Evolutionary conservation across 2,888 invertebrate genomes (phyloP).

Genomic region (Acheta domesticus): DNA sequence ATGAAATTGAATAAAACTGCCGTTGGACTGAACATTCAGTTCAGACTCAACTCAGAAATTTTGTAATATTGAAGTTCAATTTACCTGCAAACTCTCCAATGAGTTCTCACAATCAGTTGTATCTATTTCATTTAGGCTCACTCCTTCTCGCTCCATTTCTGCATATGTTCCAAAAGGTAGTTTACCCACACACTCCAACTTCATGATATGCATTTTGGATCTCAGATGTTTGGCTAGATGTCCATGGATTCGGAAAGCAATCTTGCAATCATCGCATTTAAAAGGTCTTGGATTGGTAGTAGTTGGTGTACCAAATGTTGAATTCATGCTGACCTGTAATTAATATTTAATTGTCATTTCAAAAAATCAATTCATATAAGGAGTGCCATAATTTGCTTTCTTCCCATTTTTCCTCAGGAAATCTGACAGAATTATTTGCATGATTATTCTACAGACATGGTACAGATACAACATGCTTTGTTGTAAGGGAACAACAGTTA

Average conservation of each 20-base stretch:
- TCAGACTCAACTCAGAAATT: too few species aligned
- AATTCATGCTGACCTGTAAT: constrained; percentile 67
- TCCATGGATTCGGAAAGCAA: constrained; percentile 94
- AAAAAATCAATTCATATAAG: not conserved
- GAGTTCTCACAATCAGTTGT: constrained; percentile 96
- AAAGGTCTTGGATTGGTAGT: constrained; percentile 93
- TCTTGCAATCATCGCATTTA: constrained; percentile 92
- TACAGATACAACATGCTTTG: too few species aligned
- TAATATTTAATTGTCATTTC: constrained; percentile 20
- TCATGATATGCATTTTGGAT: constrained; percentile 94
- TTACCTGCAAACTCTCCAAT: constrained; percentile 75
- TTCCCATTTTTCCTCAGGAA: too few species aligned
- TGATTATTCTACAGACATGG: too few species aligned
- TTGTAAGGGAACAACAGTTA: too few species aligned
- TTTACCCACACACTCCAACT: constrained; percentile 86
- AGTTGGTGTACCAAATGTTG: constrained; percentile 75
- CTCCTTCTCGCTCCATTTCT: constrained; percentile 85
- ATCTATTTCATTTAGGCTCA: constrained; percentile 89
- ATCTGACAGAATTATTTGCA: too few species aligned
- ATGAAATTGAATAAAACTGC: too few species aligned
- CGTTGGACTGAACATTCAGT: too few species aligned
- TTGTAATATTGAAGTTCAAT: not conserved
- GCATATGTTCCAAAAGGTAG: constrained; percentile 92
- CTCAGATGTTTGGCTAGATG: constrained; percentile 95
- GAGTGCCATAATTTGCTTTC: not conserved